Evolutionary conservation across 2,888 invertebrate species (phyloP).

Genomic region (Drosophila atroscutellata): DNA sequence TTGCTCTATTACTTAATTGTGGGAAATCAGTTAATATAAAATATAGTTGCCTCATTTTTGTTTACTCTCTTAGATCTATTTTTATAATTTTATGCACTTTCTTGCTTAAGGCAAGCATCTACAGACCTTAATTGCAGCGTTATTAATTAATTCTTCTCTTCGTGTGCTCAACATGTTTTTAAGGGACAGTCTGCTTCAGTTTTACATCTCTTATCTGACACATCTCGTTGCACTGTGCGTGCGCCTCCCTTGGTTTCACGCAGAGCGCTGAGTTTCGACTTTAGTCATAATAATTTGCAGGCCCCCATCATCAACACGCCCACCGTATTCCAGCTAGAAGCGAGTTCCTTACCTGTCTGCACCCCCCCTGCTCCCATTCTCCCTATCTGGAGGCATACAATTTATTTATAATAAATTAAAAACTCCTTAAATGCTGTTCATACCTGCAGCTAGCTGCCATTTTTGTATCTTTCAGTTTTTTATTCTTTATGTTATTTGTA

Average conservation of each 20-base stretch:
- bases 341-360: slow-evolving; percentile 14
- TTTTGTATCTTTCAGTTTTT: slow-evolving; percentile 40
- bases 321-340: slow-evolving; percentile 50
- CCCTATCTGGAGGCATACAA: slow-evolving; percentile 49
- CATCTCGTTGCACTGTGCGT: slow-evolving; percentile 38
- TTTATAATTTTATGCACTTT: not conserved
- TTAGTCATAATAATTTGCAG: slow-evolving; percentile 70
- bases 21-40: no score
- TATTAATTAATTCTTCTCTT: not conserved
- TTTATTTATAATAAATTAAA: slow-evolving; percentile 84
- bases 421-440: slow-evolving; percentile 82
- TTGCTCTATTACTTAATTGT: no score
- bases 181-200: not conserved
- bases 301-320: slow-evolving; percentile 78
- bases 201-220: slow-evolving; percentile 7
- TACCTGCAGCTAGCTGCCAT: slow-evolving; percentile 50
- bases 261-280: slow-evolving; percentile 30
- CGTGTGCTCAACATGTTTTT: not conserved
- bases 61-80: not conserved
- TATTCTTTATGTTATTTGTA: slow-evolving; percentile 57
- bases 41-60: no score
- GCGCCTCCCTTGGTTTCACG: slow-evolving; percentile 10
- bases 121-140: not conserved
- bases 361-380: not conserved
- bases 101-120: not conserved